These are phyloP conservation scores for Gonioctena quinquepunctata DNA, from an alignment of 1,140 invertebrate species.

Conservation along the genomic window DNA sequence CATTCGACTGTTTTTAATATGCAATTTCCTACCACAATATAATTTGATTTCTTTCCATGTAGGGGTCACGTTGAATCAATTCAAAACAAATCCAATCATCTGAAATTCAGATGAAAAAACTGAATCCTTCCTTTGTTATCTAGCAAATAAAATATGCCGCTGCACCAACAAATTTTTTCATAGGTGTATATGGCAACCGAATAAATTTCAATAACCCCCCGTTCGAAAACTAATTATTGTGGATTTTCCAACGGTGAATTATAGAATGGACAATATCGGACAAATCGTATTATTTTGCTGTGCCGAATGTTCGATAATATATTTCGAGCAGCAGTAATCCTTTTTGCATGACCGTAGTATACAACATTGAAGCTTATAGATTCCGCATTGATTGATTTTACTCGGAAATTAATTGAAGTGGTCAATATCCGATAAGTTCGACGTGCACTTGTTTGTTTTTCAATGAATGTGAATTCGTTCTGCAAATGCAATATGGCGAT, in stretches of 20 bases:
- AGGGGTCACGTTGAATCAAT: too few species aligned
- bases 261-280: not conserved
- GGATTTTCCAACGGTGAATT: not conserved
- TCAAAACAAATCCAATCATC: too few species aligned
- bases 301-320: not conserved
- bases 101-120: too few species aligned
- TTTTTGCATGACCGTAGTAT: conserved; percentile 2
- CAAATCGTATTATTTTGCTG: not conserved
- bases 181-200: not conserved
- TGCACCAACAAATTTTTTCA: too few species aligned
- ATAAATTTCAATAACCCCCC: not conserved
- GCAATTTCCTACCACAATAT: too few species aligned
- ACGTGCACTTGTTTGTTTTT: not conserved
- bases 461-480: not conserved
- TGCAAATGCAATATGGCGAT: not conserved
- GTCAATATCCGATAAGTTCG: not conserved
- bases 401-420: conserved; percentile 7
- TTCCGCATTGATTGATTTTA: conserved; percentile 8
- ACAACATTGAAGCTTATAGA: conserved; percentile 1
- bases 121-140: too few species aligned
- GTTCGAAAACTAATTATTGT: not conserved
- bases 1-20: too few species aligned
- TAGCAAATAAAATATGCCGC: too few species aligned
- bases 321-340: conserved; percentile 1
- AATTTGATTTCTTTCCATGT: too few species aligned